phyloP scores from a whole-genome alignment of 2,797 vertebrate species.

The Pampus argenteus region DNA sequence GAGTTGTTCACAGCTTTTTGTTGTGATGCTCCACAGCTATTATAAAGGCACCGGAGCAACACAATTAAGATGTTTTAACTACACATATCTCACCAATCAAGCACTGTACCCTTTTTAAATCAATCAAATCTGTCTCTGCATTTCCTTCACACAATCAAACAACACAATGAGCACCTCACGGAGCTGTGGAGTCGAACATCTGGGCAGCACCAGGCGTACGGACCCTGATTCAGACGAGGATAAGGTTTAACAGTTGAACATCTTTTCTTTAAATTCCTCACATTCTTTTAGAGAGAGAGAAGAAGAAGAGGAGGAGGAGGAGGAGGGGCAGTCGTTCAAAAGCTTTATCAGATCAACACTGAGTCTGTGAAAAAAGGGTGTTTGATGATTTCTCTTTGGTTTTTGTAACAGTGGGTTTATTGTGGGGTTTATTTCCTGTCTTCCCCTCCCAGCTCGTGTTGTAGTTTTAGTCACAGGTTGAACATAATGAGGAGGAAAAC shows the following conservation, averaged over 20 bases:
- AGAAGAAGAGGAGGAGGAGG: too few relatives aligned
- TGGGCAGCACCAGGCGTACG: conserved; percentile 60
- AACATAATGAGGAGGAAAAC: conserved; percentile 2
- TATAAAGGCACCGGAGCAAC: not conserved
- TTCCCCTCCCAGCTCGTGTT: not conserved
- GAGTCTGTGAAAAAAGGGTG: conserved; percentile 1
- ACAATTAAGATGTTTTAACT: conserved; percentile 30
- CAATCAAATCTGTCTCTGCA: not conserved
- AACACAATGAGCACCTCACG: conserved; percentile 41
- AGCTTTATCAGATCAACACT: conserved; percentile 62
- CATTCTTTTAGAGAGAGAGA: conserved; percentile 71
- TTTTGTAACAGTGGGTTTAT: conserved; percentile 28
- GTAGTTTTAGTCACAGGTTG: conserved; percentile 15
- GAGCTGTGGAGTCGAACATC: conserved; percentile 72
- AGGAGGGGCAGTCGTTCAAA: conserved; percentile 49
- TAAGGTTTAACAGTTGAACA: conserved; percentile 74
- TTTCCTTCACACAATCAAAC: conserved; percentile 35
- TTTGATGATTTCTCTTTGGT: conserved; percentile 29
- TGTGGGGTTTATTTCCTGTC: conserved; percentile 21
- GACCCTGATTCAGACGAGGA: conserved; percentile 67
- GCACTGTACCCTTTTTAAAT: not conserved
- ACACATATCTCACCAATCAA: not conserved
- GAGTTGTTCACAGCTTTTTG: conserved; percentile 45
- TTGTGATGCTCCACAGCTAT: conserved; percentile 19
- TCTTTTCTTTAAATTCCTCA: conserved; percentile 70